Percentiles rank a stretch among this genome's conserved stretches.
Evolutionary conservation across 2,797 vertebrate species (phyloP).

Genomic region (Sebastes hopkinsi): DNA sequence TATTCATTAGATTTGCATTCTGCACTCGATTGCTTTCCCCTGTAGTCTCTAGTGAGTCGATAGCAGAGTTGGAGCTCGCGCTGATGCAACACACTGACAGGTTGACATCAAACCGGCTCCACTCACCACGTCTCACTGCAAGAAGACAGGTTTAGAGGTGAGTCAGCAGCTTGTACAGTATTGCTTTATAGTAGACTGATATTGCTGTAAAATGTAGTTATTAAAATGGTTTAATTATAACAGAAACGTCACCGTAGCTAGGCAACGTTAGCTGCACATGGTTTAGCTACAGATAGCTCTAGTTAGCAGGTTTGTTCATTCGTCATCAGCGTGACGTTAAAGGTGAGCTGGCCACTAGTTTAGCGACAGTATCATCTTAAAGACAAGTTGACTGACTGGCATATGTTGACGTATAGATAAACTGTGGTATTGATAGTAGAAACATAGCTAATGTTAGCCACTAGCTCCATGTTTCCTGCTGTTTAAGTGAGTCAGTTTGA

Average conservation of each 20-base stretch:
- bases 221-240: fast-evolving
- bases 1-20: background rate
- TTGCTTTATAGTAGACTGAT: fast-evolving
- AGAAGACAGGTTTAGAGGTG: slow-evolving; percentile 34
- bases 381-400: background rate
- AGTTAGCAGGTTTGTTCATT: slow-evolving; percentile 17
- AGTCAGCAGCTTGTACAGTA: background rate
- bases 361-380: background rate
- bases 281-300: slow-evolving; percentile 21
- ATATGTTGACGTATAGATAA: background rate
- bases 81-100: slow-evolving; percentile 81
- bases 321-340: background rate
- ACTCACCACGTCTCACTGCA: background rate
- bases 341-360: background rate
- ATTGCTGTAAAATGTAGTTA: fast-evolving
- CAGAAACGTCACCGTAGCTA: background rate
- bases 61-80: slow-evolving; percentile 44
- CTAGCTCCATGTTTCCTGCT: background rate
- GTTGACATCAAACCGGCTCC: slow-evolving; percentile 3
- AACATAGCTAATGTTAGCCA: background rate
- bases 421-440: background rate
- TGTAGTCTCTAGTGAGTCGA: slow-evolving; percentile 24
- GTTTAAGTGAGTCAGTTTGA: background rate
- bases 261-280: slow-evolving; percentile 50
- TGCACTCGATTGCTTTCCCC: slow-evolving; percentile 58